Evolutionary conservation across 2,888 invertebrate species (phyloP).

Genomic region (Heterodera filipjevi): DNA sequence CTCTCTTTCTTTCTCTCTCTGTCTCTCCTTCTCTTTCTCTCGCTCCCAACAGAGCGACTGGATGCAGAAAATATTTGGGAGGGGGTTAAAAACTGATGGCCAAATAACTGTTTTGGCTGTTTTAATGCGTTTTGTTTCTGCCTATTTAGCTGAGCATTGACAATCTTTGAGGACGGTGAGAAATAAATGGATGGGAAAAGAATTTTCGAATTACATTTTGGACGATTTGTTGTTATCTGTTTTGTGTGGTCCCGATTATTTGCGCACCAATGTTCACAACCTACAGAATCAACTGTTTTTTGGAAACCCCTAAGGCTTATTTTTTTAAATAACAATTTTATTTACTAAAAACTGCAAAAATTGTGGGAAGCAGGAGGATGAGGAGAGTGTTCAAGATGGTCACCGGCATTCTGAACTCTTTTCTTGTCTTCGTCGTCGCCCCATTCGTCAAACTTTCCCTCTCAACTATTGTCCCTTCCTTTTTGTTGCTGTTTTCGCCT

Average conservation of each 20-base stretch:
- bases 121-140: background rate
- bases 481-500: background rate
- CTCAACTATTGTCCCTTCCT: background rate
- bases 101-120: too few species aligned
- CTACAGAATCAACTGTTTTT: too few species aligned
- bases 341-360: background rate
- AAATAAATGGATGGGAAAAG: background rate
- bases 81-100: too few species aligned
- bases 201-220: background rate
- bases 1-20: too few species aligned
- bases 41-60: too few species aligned
- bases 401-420: background rate
- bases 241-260: too few species aligned
- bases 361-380: background rate
- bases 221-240: too few species aligned
- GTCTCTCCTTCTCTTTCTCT: too few species aligned
- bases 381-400: background rate
- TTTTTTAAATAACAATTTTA: too few species aligned
- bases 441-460: conserved; percentile 1
- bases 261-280: too few species aligned
- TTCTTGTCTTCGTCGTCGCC: background rate
- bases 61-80: too few species aligned
- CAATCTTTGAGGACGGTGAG: conserved; percentile 11
- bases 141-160: conserved; percentile 28
- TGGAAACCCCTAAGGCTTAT: too few species aligned